These are phyloP conservation scores for Odocoileus virginianus DNA, from an alignment of 2,113 vertebrate genomes.

Conservation along the genomic window DNA sequence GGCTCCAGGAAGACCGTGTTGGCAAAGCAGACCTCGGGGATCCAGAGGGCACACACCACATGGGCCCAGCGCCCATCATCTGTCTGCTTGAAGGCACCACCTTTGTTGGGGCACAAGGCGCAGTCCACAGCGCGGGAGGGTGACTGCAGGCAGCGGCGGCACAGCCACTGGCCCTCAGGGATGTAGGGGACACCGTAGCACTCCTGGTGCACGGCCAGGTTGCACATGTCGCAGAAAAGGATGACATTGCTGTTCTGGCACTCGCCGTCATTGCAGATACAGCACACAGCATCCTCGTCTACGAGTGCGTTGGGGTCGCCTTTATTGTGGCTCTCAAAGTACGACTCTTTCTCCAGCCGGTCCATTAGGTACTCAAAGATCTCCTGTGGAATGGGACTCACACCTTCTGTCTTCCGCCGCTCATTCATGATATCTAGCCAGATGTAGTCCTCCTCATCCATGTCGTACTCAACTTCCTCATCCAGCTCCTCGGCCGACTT, in stretches of 20 bases:
- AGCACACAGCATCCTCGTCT: slow-evolving; percentile 97
- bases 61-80: slow-evolving; percentile 98
- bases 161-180: slow-evolving; percentile 98
- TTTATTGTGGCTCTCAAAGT: slow-evolving; percentile 99
- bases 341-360: slow-evolving; percentile 97
- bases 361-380: slow-evolving; percentile 99
- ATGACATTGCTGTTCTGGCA: slow-evolving; percentile 99
- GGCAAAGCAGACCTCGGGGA: slow-evolving; percentile 98
- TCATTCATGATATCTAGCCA: slow-evolving; percentile 99
- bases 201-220: slow-evolving; percentile 98
- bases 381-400: slow-evolving; percentile 95
- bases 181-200: slow-evolving; percentile 99
- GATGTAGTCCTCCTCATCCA: slow-evolving; percentile 98
- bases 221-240: slow-evolving; percentile 99
- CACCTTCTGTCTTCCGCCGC: slow-evolving; percentile 91
- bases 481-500: slow-evolving; percentile 98
- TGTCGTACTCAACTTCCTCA: slow-evolving; percentile 98
- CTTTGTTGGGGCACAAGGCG: slow-evolving; percentile 98
- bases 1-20: slow-evolving; percentile 99
- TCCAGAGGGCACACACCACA: slow-evolving; percentile 98
- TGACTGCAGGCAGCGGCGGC: slow-evolving; percentile 97
- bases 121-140: slow-evolving; percentile 98
- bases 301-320: slow-evolving; percentile 95
- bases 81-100: slow-evolving; percentile 98
- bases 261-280: slow-evolving; percentile 98